Base-by-base conservation (phyloP, 2,888 invertebrate species). In the Drosophila subquinaria region DNA sequence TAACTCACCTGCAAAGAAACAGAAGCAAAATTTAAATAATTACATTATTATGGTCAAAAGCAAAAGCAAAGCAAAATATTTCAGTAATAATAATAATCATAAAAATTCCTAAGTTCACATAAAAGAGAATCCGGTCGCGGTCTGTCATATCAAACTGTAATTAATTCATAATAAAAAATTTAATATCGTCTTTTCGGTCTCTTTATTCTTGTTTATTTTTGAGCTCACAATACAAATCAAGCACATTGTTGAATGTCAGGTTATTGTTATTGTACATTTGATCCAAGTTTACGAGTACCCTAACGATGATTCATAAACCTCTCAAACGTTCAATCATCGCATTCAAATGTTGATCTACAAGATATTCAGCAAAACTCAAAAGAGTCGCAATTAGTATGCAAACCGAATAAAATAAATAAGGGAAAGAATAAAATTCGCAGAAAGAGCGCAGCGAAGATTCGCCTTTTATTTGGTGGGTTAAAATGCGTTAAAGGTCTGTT, bases 1-100 rank as follows among this genome's bases (percentile, higher is more conserved):
- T 83, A 80, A 85, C 85, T 85, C 80, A 85, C 85, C 85, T 85
- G 80, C 36, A 85, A 88, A 53, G 77, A 81, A 82, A 78, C 61
- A 85, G 69, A 85, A 78, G 73, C 60, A 63, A 68, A 74, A 63
- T 69, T 73, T 82, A 36, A 69, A 71, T 83, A 83, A 82, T 83
- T 86, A 83, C 57, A 76, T 83, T 79, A 85, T 78, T 80, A 72
- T 59, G 55, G 35, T 47, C 38, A 59, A 50, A 59, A 50, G 13
- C 23, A 48, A 17, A 11, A 42, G 10, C 30, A 40, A 51, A 27
- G 23, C 11, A 35, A 56, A 53, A 52, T 51, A 60, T 52, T 43
- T 51, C 9, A 40, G 30, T 67, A 50, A 77, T 69, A 53, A 73
- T 47, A 61, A 68, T 45, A 63, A 68, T 68, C 47, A 63, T 57